phyloP scores from a whole-genome alignment of 2,888 invertebrate species.

The Melanostoma scalare region DNA sequence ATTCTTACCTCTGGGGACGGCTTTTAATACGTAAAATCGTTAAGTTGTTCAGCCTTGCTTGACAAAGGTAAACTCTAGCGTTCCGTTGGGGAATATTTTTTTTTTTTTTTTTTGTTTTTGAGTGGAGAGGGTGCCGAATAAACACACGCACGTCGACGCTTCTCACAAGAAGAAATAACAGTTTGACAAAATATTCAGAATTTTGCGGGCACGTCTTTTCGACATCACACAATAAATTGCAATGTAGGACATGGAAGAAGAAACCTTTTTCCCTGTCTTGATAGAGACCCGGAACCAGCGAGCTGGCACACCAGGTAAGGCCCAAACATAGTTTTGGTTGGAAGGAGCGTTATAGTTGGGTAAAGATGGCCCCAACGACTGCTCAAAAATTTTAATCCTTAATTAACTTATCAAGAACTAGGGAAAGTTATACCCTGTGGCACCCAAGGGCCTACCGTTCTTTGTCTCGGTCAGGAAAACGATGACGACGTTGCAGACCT shows the following conservation, averaged over 20 bases:
- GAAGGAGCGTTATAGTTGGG: background rate
- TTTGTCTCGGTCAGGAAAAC: slow-evolving; percentile 16
- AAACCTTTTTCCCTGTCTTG: background rate
- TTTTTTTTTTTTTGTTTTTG: no score
- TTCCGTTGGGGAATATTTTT: background rate
- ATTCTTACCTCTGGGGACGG: slow-evolving; percentile 66
- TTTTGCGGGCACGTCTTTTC: slow-evolving; percentile 62
- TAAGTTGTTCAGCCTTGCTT: slow-evolving; percentile 72
- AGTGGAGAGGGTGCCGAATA: background rate
- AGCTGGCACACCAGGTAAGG: slow-evolving; percentile 22
- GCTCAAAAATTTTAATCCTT: slow-evolving; percentile 75
- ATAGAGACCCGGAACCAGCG: background rate
- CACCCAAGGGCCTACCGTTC: slow-evolving; percentile 44
- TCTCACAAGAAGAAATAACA: slow-evolving; percentile 33
- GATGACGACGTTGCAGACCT: slow-evolving; percentile 37
- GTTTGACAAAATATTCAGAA: slow-evolving; percentile 68
- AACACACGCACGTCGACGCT: slow-evolving; percentile 13
- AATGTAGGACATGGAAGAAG: background rate
- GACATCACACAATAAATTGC: slow-evolving; percentile 66
- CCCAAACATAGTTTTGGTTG: slow-evolving; percentile 39
- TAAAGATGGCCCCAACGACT: slow-evolving; percentile 44
- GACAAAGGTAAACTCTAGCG: slow-evolving; percentile 68
- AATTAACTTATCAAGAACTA: slow-evolving; percentile 75
- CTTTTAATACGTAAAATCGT: slow-evolving; percentile 71
- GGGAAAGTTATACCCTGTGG: slow-evolving; percentile 58